phyloP scores from a whole-genome alignment of 2,797 vertebrate species.

The Enteromius mattozi region DNA sequence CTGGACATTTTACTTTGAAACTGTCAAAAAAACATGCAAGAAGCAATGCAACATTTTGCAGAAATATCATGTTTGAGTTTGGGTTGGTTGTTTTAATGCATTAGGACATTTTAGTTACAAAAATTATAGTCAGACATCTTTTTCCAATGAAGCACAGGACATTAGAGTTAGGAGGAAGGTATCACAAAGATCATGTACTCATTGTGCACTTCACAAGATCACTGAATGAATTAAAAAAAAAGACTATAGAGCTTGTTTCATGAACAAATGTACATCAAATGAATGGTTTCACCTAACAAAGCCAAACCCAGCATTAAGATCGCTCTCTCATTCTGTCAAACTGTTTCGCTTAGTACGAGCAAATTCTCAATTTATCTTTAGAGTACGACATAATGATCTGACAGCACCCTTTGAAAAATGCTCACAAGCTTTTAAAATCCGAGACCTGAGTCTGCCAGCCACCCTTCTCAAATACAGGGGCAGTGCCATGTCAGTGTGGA shows the following conservation, averaged over 20 bases:
- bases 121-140: background rate
- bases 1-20: background rate
- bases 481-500: slow-evolving; percentile 8
- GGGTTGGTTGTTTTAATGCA: background rate
- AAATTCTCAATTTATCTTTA: slow-evolving; percentile 12
- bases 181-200: background rate
- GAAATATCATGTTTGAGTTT: background rate
- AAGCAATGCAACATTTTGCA: background rate
- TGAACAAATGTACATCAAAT: background rate
- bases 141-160: background rate
- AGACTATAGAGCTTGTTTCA: background rate
- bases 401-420: slow-evolving; percentile 24
- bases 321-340: background rate
- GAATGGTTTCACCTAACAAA: slow-evolving; percentile 18
- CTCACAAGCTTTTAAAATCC: slow-evolving; percentile 42
- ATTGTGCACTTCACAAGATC: background rate
- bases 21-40: no score
- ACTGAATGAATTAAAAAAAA: background rate
- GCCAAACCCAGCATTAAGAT: background rate
- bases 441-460: slow-evolving; percentile 17
- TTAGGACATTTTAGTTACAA: background rate
- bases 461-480: background rate
- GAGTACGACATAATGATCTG: slow-evolving; percentile 8
- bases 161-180: background rate
- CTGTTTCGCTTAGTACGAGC: background rate